These are phyloP conservation scores for Glyptemys insculpta DNA, from an alignment of 2,797 vertebrate species.

Conservation along the genomic window DNA sequence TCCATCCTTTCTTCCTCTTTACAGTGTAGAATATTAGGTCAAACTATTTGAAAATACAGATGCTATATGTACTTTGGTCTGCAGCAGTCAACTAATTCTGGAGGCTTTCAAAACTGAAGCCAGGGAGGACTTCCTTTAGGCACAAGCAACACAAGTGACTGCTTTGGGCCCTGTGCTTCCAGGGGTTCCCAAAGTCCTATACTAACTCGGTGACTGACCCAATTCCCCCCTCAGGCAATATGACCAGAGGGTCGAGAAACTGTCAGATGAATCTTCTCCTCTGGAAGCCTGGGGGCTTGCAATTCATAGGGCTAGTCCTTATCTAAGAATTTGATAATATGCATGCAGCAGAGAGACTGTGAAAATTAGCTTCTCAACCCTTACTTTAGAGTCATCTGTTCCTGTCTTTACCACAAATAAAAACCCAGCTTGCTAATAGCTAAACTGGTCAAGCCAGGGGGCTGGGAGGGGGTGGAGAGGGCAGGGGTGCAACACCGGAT, in stretches of 20 bases:
- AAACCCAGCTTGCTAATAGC: neutral
- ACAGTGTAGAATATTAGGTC: neutral
- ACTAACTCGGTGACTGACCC: neutral
- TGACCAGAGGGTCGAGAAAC: neutral
- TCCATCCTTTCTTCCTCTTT: neutral
- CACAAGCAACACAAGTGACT: neutral
- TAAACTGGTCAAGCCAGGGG: neutral
- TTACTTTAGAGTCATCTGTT: neutral
- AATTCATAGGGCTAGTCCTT: neutral
- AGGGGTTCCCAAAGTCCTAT: neutral
- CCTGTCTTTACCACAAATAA: neutral
- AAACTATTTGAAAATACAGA: constrained; percentile 12
- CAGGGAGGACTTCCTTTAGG: neutral
- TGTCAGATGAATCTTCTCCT: neutral
- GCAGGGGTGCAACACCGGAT: neutral
- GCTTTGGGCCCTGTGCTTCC: neutral
- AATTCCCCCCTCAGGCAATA: rapidly evolving
- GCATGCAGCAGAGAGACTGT: neutral
- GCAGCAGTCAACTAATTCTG: neutral
- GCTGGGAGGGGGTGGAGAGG: neutral
- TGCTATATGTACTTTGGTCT: neutral
- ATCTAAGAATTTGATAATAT: neutral
- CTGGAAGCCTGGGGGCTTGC: neutral
- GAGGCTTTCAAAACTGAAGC: constrained; percentile 14
- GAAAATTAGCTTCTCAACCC: neutral